Conservation (phyloP, 2,797 vertebrate genomes). For the Chloroceryle inda region DNA sequence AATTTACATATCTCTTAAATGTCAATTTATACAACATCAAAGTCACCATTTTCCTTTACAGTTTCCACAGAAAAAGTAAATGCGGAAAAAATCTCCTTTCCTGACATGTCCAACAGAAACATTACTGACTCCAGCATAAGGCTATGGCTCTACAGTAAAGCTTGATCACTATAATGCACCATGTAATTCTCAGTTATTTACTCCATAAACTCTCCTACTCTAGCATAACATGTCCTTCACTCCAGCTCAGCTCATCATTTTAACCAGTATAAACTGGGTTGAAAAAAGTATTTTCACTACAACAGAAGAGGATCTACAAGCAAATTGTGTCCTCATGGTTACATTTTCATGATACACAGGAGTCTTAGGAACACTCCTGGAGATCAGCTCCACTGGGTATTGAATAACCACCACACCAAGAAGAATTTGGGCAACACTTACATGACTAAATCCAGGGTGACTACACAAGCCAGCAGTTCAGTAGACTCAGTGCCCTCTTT, state of each 20-base stretch:
- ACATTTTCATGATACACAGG: fast-evolving
- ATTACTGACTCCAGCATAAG: not conserved
- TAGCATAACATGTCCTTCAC: not conserved
- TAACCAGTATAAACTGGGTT: not conserved
- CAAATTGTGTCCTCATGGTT: not conserved
- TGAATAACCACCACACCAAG: not conserved
- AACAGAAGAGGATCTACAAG: not conserved
- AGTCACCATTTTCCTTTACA: not conserved
- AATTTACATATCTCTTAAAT: not conserved
- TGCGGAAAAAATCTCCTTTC: not conserved
- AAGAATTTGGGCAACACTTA: not conserved
- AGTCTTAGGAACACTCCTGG: not conserved
- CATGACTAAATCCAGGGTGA: not conserved
- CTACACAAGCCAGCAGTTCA: not conserved
- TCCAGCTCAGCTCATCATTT: not conserved
- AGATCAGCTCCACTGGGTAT: not conserved
- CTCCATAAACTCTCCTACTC: not conserved
- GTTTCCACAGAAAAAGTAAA: not conserved
- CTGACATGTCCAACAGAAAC: not conserved
- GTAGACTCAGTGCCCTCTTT: not conserved
- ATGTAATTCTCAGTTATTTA: not conserved
- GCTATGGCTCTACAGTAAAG: not conserved
- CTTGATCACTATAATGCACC: not conserved
- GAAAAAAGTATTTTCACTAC: not conserved
- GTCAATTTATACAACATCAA: not conserved